Conservation (phyloP, 2,888 invertebrate genomes). For the Tanypteryx hageni region DNA sequence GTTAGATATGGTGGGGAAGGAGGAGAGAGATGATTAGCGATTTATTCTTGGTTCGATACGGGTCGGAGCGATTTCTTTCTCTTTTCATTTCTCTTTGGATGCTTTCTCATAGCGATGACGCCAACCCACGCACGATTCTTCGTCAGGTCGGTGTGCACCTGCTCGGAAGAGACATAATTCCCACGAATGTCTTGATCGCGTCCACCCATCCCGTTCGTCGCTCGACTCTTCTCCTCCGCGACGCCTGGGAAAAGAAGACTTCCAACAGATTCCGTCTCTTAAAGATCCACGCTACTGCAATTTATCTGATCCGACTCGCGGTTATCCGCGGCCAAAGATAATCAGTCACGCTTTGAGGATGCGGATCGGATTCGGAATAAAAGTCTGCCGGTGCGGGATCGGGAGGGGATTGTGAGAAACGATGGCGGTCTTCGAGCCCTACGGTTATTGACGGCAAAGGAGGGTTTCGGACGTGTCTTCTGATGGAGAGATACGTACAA, state of each 20-base stretch:
- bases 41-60: background rate
- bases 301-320: too few species aligned
- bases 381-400: too few species aligned
- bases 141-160: slow-evolving; percentile 4
- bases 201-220: slow-evolving; percentile 39
- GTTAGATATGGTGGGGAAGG: background rate
- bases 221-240: slow-evolving; percentile 67
- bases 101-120: background rate
- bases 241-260: slow-evolving; percentile 18
- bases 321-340: too few species aligned
- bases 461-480: too few species aligned
- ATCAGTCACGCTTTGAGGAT: too few species aligned
- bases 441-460: too few species aligned
- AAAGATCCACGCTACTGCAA: too few species aligned
- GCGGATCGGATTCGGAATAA: too few species aligned
- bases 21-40: background rate
- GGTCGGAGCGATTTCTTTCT: background rate
- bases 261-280: background rate
- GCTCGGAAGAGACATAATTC: slow-evolving; percentile 30
- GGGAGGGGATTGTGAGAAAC: too few species aligned
- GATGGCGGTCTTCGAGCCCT: too few species aligned
- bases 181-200: slow-evolving; percentile 47
- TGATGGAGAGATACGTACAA: too few species aligned
- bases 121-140: slow-evolving; percentile 33
- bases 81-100: background rate